Evolutionary conservation across 2,797 vertebrate species (phyloP), one percentile per base, ranked within the genome.

Genomic region (Thalassophryne amazonica): DNA sequence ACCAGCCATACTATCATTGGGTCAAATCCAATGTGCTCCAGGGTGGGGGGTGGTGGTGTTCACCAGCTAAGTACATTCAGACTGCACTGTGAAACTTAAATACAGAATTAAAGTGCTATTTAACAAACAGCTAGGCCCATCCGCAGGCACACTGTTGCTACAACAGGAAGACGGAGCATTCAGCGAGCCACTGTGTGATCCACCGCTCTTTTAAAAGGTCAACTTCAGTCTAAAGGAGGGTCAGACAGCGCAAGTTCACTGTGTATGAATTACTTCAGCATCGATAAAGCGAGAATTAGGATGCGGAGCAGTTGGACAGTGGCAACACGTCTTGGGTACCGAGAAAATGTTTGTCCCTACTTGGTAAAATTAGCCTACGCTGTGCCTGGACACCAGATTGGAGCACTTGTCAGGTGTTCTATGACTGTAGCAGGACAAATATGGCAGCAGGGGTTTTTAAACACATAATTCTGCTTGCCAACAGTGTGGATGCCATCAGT

Each of bases 81-180:
- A 49, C 63, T 43, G 46, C 52, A 56, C 63, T n/a, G 54, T 39
- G 23, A 25, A 73, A 76, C 59, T 71, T 53, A 63, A 74, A 62
- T 53, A 78, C 69, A 71, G 64, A 65, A 63, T 80, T 84, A 80
- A 86, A 86, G 83, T 84, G 78, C 81, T 56, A 47, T 81, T 80
- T 69, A 60, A 63, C 55, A 42, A 55, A 59, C 52, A 43, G 57
- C 31, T 11, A 4, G 20, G 28, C 32, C 33, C 35, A 32, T 46
- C 57, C 29, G 50, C 27, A 39, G 73, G 62, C 40, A 41, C 4
- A 15, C 36, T 1, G 23, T 41, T 37, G 52, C 51, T 42, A 36
- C 58, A 50, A 61, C 52, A 63, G 43, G 64, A 77, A 60, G 41
- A 58, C 37, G 48, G 35, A 18, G 40, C 56, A 45, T 62, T 59